Conservation (phyloP, 1,140 invertebrate species). For the Arctopsyche grandis region DNA sequence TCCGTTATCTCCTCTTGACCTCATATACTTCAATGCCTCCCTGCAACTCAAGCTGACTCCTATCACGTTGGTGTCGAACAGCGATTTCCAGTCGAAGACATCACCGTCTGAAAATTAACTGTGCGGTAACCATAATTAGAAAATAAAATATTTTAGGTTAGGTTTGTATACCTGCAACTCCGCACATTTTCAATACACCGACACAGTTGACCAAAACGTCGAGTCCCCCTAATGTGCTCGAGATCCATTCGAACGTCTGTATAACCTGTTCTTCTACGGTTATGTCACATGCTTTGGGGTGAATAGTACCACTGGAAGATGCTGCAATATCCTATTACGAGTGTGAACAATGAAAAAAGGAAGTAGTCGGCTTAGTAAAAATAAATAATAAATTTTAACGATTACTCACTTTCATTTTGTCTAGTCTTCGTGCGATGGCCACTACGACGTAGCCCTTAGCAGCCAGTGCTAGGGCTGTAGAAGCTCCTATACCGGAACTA, state of each 20-base stretch:
- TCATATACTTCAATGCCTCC: conserved; percentile 70
- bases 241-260: conserved; percentile 72
- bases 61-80: conserved; percentile 71
- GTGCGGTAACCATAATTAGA: too few species aligned
- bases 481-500: conserved; percentile 71
- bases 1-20: conserved; percentile 68
- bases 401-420: conserved; percentile 51
- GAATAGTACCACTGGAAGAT: conserved; percentile 57
- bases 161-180: conserved; percentile 57
- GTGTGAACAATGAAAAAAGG: not conserved
- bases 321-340: conserved; percentile 50
- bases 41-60: conserved; percentile 67
- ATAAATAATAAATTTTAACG: not conserved
- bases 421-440: conserved; percentile 44
- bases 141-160: too few species aligned
- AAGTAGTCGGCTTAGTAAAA: not conserved
- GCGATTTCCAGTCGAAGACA: conserved; percentile 45
- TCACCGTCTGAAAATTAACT: conserved; percentile 40
- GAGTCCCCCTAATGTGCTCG: conserved; percentile 70
- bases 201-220: conserved; percentile 82
- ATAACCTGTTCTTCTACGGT: conserved; percentile 73
- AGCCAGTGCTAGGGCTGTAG: conserved; percentile 36
- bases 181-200: conserved; percentile 63
- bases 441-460: conserved; percentile 46
- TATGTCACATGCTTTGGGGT: conserved; percentile 69